Evolutionary conservation across 2,797 vertebrate genomes (phyloP).

Genomic region (Parauchenoglanis punctatus): DNA sequence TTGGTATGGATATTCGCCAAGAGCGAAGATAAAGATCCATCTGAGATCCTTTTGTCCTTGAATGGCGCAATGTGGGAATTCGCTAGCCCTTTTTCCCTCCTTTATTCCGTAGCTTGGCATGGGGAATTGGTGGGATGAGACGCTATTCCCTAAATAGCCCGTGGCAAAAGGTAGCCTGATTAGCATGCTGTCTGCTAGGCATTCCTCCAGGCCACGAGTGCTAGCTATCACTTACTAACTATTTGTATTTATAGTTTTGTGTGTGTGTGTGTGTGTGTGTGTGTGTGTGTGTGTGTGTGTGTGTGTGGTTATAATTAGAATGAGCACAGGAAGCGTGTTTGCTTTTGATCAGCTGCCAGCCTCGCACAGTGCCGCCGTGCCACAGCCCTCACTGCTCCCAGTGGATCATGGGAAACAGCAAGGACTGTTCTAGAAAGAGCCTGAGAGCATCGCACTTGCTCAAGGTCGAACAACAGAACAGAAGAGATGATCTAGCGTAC

Average conservation of each 20-base stretch:
- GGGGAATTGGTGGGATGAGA: slow-evolving; percentile 81
- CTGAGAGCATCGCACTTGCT: slow-evolving; percentile 51
- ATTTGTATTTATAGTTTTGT: slow-evolving; percentile 85
- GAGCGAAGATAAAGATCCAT: slow-evolving; percentile 82
- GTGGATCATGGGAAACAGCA: slow-evolving; percentile 53
- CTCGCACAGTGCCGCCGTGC: slow-evolving; percentile 74
- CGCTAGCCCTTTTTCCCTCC: slow-evolving; percentile 69
- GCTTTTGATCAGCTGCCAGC: slow-evolving; percentile 83
- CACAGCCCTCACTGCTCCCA: slow-evolving; percentile 52
- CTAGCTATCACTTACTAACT: slow-evolving; percentile 83
- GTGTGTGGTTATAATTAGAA: slow-evolving; percentile 83
- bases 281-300: neutral
- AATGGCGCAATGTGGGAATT: slow-evolving; percentile 74
- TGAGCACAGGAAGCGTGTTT: slow-evolving; percentile 80
- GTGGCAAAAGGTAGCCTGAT: slow-evolving; percentile 85
- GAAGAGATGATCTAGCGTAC: slow-evolving; percentile 55
- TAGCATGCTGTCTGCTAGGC: slow-evolving; percentile 81
- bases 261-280: slow-evolving; percentile 7
- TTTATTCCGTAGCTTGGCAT: slow-evolving; percentile 65
- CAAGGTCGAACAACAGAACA: slow-evolving; percentile 62
- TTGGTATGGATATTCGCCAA: slow-evolving; percentile 82
- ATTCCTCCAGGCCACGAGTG: slow-evolving; percentile 78
- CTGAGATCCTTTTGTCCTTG: slow-evolving; percentile 84
- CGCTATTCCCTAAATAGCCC: slow-evolving; percentile 84
- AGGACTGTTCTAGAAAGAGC: slow-evolving; percentile 57